Evolutionary conservation across 2,113 vertebrate species (phyloP), one percentile per base, ranked within the genome.

Genomic region (Engraulis encrasicolus): DNA sequence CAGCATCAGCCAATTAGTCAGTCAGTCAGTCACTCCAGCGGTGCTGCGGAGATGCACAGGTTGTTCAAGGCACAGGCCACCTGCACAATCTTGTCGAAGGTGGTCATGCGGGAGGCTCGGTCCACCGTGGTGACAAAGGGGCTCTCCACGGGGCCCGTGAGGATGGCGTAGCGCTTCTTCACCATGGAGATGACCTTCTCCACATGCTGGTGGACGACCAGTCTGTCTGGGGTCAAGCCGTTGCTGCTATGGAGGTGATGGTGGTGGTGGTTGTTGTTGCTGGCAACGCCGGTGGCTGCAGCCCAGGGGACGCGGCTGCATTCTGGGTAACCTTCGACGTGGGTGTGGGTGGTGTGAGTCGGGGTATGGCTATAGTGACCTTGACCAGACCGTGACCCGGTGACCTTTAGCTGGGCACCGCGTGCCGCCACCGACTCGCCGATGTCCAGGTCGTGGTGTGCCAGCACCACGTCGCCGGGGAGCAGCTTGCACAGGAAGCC

Each of bases 1-100:
- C n/a, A n/a, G n/a, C n/a, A n/a, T n/a, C n/a, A n/a, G n/a, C n/a
- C n/a, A n/a, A n/a, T n/a, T n/a, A n/a, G n/a, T n/a, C n/a, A n/a
- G n/a, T n/a, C n/a, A n/a, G n/a, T n/a, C 31, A n/a, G 1, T 94
- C 87, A 94, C 89, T 94, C 93, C 0, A 95, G 91, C 0, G 93
- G 94, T 17, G 93, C 92, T 58, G 94, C 93, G 50, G 94, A 95
- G 87, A 95, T 95, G 86, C 95, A 95, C 90, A 94, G 90, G 89
- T 95, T 95, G 92, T 95, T 95, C 91, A 95, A 93, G 93, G 94
- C 94, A 93, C 94, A 95, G 40, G 93, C 93, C 14, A 95, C 94
- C 87, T 94, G 93, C 54, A 94, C 93, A 48, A 95, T 94, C 89
- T 93, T 95, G 88, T 95, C 94, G 50, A 95, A 95, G 54, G 93